Conservation (phyloP, 2,113 vertebrate genomes). For the Dendropsophus ebraccatus region DNA sequence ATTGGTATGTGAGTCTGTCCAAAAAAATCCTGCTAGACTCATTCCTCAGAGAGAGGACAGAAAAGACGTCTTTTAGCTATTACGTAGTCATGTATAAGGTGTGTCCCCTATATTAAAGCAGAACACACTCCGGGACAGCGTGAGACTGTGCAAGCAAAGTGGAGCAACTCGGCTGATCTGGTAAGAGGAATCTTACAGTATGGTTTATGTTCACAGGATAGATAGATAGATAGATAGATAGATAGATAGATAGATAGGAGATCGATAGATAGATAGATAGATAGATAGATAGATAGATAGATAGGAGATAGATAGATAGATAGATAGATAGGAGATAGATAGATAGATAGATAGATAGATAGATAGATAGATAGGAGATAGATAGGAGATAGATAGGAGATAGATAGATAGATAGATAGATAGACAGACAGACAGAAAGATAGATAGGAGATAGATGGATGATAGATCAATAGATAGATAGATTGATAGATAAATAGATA, state of each 20-base stretch:
- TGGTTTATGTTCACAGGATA: background rate
- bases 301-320: background rate
- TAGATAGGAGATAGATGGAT: too few species aligned
- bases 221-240: too few species aligned
- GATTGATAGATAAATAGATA: too few species aligned
- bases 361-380: too few species aligned
- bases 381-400: too few species aligned
- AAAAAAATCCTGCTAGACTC: background rate
- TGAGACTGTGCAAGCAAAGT: background rate
- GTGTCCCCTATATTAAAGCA: constrained; percentile 6
- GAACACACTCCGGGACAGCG: background rate
- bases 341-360: too few species aligned
- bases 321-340: background rate
- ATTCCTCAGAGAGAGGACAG: background rate
- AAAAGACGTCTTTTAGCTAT: background rate
- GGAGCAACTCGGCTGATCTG: background rate
- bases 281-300: too few species aligned
- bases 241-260: too few species aligned
- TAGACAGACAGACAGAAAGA: too few species aligned
- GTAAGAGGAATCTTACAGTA: background rate
- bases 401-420: too few species aligned
- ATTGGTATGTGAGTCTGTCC: background rate
- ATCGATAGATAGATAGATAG: too few species aligned
- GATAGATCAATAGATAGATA: too few species aligned
- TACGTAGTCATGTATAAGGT: background rate